Base-by-base conservation (phyloP, 2,797 vertebrate species). In the Crypturellus tataupa region DNA sequence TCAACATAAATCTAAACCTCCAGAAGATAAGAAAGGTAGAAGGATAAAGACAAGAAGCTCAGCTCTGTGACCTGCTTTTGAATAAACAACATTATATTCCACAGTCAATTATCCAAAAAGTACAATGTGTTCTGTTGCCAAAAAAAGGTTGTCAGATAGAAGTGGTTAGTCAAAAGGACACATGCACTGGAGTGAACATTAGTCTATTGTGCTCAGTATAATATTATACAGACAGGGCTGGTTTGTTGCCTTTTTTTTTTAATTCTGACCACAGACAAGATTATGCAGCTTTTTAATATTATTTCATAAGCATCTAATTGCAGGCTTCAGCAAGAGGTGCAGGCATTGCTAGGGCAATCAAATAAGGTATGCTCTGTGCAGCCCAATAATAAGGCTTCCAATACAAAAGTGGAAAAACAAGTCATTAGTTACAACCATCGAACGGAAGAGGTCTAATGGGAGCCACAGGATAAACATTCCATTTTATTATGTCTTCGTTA, bases 71-170 rank as follows among this genome's bases (percentile, higher is more conserved):
- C 98, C 97, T 90, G 96, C 96, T 98, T 98, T 97, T 97, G 95
- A 98, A 98, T 97, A 98, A 98, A 98, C 97, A 98, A 89, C 96
- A 78, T 97, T 97, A 94, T 97, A 97, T 97, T 98, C 97, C 96
- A 96, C 94, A 97, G 97, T 97, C 97, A 98, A 94, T 98, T 98
- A 98, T 98, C 97, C 97, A 96, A 95, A 96, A 97, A 97, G 98
- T 97, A 98, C 98, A 97, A 86, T 96, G 96, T 98, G 98, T 98
- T 97, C 97, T 96, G 85, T 90, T 96, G 97, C 97, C 97, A 96
- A 97, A 97, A 97, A 93, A 97, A 94, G 94, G 89, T 92, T 97
- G 92, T 96, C 97, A 91, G 80, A 94, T 92, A 95, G 94, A 96
- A 97, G 95, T 97, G 94, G 96, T 97, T 97, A 95, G 96, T 96